These are phyloP conservation scores for Darevskia nairensis DNA, from an alignment of 2,797 vertebrate species.

Conservation along the genomic window DNA sequence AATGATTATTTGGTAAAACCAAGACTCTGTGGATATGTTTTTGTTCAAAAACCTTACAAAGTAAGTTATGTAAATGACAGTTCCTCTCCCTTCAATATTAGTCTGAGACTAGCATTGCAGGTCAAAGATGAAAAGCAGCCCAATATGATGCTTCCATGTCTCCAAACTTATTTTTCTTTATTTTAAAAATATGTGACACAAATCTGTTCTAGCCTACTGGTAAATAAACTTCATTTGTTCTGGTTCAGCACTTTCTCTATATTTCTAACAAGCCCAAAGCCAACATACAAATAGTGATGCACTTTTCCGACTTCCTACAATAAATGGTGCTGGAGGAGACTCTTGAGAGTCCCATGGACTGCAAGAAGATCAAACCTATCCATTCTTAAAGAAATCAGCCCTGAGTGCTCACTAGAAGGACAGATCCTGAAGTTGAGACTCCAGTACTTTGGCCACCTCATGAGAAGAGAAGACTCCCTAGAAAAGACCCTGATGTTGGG, in stretches of 20 bases:
- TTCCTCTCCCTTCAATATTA: background rate
- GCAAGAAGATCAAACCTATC: no score
- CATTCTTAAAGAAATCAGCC: no score
- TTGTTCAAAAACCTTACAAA: no score
- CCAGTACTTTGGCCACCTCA: no score
- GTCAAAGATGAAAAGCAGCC: background rate
- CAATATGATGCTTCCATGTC: background rate
- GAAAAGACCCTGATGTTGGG: no score
- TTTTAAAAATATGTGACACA: background rate
- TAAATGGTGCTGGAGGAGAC: no score
- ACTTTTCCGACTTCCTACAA: background rate
- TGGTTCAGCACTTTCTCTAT: background rate
- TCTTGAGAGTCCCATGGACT: no score
- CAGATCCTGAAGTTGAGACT: no score
- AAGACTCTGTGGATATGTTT: no score
- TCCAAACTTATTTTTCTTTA: background rate
- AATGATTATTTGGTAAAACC: no score
- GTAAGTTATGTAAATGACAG: background rate
- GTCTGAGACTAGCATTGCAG: background rate
- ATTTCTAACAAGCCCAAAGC: background rate
- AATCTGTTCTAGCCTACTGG: background rate
- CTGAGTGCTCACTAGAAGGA: no score
- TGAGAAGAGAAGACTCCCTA: no score
- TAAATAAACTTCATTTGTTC: background rate
- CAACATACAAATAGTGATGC: background rate